Base-by-base conservation (phyloP, 2,888 invertebrate species). In the Scelioninae gen. 2 region DNA sequence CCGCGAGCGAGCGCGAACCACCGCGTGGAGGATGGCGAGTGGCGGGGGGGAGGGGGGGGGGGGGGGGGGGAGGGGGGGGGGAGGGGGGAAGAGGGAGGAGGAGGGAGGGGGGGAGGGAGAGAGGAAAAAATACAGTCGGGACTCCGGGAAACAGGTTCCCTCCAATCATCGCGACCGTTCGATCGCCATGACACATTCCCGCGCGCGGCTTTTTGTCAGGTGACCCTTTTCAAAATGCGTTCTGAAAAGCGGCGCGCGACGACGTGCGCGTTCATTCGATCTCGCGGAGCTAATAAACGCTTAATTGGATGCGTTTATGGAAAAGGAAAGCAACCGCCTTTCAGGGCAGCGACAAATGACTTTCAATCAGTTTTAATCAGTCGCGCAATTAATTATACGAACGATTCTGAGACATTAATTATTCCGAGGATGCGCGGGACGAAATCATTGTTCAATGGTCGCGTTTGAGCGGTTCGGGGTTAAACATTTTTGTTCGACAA, bases 131-230 rank as follows among this genome's bases (percentile, higher is more conserved):
- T 9, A 55, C 37, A 35, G n/a, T n/a, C n/a, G n/a, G 60, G 43
- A 18, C 45, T 45, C 33, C 15, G 53, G 61, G 50, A 55, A 72
- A 72, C 69, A 69, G 69, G 69, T 74, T 74, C 69, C n/a, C n/a
- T 61, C 57, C 73, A 73, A 68, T 73, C 73, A 67, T 61, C 63
- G 68, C 31, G 57, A 67, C 68, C 73, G 41, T 63, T 73, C 73
- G 68, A 52, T 68, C 61, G 73, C 53, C 41, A 48, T 61, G 53
- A 61, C 67, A 65, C 48, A 58, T 67, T 64, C 58, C 53, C 63
- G 15, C 45, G 18, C 35, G 31, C 13, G 19, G 52, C 28, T 50
- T 55, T 61, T 70, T 63, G 63, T 70, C 70, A 63, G 70, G 70
- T 70, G 58, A 13, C 16, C 16, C 60, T 52, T 60, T 68, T 60